These are phyloP conservation scores for Spisula solida DNA, from an alignment of 2,888 invertebrate species.

Conservation along the genomic window DNA sequence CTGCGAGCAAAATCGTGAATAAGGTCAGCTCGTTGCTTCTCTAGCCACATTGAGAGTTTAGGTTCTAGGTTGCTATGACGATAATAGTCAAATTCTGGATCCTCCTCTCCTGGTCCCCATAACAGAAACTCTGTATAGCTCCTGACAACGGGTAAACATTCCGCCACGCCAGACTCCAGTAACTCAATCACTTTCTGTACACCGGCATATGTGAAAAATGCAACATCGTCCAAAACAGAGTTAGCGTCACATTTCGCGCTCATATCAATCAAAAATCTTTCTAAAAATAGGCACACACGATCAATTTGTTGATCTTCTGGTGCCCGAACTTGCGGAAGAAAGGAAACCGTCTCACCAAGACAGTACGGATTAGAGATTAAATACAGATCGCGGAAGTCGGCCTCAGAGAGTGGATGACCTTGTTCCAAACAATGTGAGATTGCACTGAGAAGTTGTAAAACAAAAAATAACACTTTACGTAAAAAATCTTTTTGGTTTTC, in stretches of 20 bases:
- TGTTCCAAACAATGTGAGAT: conserved; percentile 83
- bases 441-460: conserved; percentile 82
- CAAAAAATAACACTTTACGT: conserved; percentile 75
- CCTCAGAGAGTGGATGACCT: conserved; percentile 81
- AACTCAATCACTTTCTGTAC: conserved; percentile 76
- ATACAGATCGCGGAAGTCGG: conserved; percentile 81
- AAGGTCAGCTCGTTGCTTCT: conserved; percentile 77
- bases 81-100: conserved; percentile 65
- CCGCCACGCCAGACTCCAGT: conserved; percentile 76
- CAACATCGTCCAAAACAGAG: conserved; percentile 68
- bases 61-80: conserved; percentile 77
- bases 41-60: conserved; percentile 82
- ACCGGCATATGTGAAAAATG: conserved; percentile 69
- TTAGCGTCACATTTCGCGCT: conserved; percentile 68
- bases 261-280: conserved; percentile 77
- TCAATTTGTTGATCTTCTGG: conserved; percentile 82
- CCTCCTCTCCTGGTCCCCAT: conserved; percentile 80
- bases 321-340: conserved; percentile 81
- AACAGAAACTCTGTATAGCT: conserved; percentile 81
- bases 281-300: conserved; percentile 80
- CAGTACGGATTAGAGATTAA: conserved; percentile 78
- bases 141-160: conserved; percentile 81
- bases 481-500: conserved; percentile 76
- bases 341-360: conserved; percentile 77
- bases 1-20: conserved; percentile 79